Base-by-base conservation (phyloP, 2,888 invertebrate species). In the Lucinisca nassula region DNA sequence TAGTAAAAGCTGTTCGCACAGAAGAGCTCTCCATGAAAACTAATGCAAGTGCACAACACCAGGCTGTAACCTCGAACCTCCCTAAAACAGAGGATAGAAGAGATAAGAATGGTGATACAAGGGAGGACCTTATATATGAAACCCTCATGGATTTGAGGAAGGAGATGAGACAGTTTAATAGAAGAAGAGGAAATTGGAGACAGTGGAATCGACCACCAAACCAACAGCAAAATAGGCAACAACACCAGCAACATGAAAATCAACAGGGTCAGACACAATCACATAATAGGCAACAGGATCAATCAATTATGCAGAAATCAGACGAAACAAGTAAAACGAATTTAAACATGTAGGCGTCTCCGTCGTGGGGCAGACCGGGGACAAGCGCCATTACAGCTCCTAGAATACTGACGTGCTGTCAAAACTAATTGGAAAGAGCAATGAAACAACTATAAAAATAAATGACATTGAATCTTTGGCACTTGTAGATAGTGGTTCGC, bases 351-450 rank as follows among this genome's bases (percentile, higher is more conserved):
- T 61, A 61, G 61, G 30, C 24, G 61, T 61, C 61, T 61, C 30
- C 61, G 61, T 61, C 61, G 61, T 10, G 61, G 61, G 61, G 61
- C 61, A 61, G 61, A n/a, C n/a, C n/a, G 55, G 55, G 55, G 55
- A 55, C 55, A 55, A n/a, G 55, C 55, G 55, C 55, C 55, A 61
- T 6, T 6, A 6, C 24, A 61, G 61, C 61, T 30, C 61, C 61
- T 27, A 61, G 24, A 61, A 61, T 27, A 27, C 17, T 61, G 61
- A 61, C 27, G 6, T 61, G 10, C 10, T 61, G 6, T 61, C 61
- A 4, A 61, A 30, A 30, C 61, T 61, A 30, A 17, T 61, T 17
- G 61, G 61, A 61, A 24, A 61, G 27, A 61, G 61, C 61, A 61
- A 61, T 61, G 61, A 61, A 61, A 3, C 61, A 10, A 6, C 61